Evolutionary conservation across 2,888 invertebrate genomes (phyloP), one percentile per base, ranked within the genome.

Genomic region (Blomia tropicalis): DNA sequence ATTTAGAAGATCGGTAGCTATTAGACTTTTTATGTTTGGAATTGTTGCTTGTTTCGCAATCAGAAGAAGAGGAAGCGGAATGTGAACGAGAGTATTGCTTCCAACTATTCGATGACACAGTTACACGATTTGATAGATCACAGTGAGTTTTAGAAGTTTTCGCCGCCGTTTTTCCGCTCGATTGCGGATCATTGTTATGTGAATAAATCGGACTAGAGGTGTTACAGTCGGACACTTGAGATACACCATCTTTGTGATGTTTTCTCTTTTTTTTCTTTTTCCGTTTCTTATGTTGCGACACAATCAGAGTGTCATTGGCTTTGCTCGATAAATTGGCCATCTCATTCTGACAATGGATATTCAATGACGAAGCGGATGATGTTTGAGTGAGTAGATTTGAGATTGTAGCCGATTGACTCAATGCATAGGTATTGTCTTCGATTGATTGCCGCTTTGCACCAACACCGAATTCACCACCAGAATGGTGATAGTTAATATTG

Each of bases 311-410:
- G 7, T 7, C 11, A 14, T 47, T 47, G 51, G 5, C 51, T 14
- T 47, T 7, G 27, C n/a, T 7, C 11, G 11, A 11, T n/a, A 47
- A 47, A 47, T 22, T 47, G 22, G 51, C 51, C 51, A 47, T 47
- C 51, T 47, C 51, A 47, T 47, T 47, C 27, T 22, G 51, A 47
- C 51, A 47, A 27, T 47, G 51, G 51, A 47, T 7, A 47, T 47
- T 47, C 51, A 47, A n/a, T 47, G 51, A 47, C 51, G 51, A 47
- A 22, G 51, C 51, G n/a, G 51, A 47, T 25, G 51, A 47, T 7
- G 51, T n/a, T 36, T 36, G 36, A 17, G 7, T 36, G 7, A 36
- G 17, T 36, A 36, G 7, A 17, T 36, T 36, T 11, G 36, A 36
- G 17, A 36, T 36, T 7, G 36, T 17, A 17, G 36, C 17, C 36